Conservation (phyloP, 2,888 invertebrate genomes). For the Caenorhabditis japonica region DNA sequence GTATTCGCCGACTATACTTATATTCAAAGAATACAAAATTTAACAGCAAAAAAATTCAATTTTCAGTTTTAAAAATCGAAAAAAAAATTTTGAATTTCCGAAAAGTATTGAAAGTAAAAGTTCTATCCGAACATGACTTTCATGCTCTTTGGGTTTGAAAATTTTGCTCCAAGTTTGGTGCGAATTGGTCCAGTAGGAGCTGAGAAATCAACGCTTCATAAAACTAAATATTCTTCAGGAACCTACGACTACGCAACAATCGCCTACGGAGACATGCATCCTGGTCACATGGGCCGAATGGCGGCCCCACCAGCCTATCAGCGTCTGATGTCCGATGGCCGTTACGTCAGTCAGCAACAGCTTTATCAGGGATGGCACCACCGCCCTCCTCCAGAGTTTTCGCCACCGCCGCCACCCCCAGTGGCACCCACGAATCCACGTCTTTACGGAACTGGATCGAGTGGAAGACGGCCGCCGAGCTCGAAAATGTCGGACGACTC, state of each 20-base stretch:
- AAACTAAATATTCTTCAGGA: constrained; percentile 27
- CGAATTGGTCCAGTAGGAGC: too few species aligned
- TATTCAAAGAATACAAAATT: too few species aligned
- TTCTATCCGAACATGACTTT: too few species aligned
- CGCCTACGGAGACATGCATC: constrained; percentile 68
- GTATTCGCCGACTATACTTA: too few species aligned
- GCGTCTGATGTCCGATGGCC: constrained; percentile 41
- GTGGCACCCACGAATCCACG: constrained; percentile 12
- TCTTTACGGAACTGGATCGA: constrained; percentile 37
- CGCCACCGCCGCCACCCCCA: constrained; percentile 59
- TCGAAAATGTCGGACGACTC: constrained; percentile 69
- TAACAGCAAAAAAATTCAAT: too few species aligned
- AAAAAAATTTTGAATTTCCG: too few species aligned
- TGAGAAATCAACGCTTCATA: too few species aligned
- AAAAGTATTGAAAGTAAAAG: too few species aligned
- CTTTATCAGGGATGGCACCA: constrained; percentile 52
- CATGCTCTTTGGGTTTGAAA: too few species aligned
- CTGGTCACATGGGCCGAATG: constrained; percentile 44
- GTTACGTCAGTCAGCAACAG: constrained; percentile 45
- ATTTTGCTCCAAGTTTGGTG: too few species aligned
- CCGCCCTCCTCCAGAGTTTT: constrained; percentile 61
- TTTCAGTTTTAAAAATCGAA: too few species aligned
- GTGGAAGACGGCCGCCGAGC: constrained; percentile 55
- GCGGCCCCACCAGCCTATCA: constrained; percentile 59
- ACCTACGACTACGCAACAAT: constrained; percentile 71